These are phyloP conservation scores for Andrena cerasifolii DNA, from an alignment of 1,140 invertebrate genomes.

Conservation along the genomic window DNA sequence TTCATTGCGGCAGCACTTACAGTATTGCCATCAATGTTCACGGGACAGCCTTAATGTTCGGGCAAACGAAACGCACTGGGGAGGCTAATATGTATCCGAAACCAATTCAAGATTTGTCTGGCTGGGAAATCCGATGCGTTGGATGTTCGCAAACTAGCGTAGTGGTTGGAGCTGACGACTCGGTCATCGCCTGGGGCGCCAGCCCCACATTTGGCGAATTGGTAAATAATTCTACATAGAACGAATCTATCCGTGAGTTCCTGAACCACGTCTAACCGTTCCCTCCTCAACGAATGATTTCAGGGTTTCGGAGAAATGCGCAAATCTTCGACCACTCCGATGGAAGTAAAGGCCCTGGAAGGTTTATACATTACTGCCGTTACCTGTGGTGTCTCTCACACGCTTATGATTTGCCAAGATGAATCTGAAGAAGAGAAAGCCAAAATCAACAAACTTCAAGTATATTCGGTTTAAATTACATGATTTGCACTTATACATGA, in stretches of 20 bases:
- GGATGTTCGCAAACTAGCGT: constrained; percentile 92
- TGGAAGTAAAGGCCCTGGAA: constrained; percentile 93
- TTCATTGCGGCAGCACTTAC: constrained; percentile 93
- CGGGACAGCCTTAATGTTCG: constrained; percentile 92
- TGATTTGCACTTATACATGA: constrained; percentile 28
- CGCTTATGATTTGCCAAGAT: constrained; percentile 87
- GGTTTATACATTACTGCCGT: constrained; percentile 91
- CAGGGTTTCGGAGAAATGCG: constrained; percentile 94
- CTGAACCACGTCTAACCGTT: neutral
- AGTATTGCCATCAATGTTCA: constrained; percentile 92
- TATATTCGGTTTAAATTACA: constrained; percentile 80
- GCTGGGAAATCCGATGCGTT: constrained; percentile 94
- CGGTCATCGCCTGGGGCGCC: constrained; percentile 94
- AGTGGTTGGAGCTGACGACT: constrained; percentile 94
- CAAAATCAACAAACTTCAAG: constrained; percentile 85
- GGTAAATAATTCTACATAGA: constrained; percentile 81
- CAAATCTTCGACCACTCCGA: constrained; percentile 93
- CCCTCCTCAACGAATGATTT: constrained; percentile 27
- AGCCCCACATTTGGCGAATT: constrained; percentile 96
- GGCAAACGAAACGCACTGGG: constrained; percentile 94
- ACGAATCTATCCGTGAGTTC: neutral
- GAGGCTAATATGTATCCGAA: constrained; percentile 99
- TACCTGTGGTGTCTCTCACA: constrained; percentile 92
- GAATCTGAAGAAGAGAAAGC: constrained; percentile 86
- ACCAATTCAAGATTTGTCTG: constrained; percentile 94